Evolutionary conservation across 2,888 invertebrate species (phyloP).

Genomic region (Macaria liturata): DNA sequence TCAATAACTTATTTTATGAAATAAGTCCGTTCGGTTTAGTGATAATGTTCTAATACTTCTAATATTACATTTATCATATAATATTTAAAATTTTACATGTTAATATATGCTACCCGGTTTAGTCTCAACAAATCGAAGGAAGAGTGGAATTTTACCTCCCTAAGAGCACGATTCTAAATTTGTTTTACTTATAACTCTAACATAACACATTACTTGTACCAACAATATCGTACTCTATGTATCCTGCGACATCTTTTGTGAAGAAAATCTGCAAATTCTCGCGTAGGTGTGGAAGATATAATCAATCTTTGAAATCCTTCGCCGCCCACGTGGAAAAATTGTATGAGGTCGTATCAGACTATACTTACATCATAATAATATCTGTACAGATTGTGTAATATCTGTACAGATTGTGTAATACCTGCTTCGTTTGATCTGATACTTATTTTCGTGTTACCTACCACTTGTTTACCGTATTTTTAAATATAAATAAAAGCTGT

Average conservation of each 20-base stretch:
- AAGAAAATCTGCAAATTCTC: conserved; percentile 19
- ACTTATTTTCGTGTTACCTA: too few relatives aligned
- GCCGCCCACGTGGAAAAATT: conserved; percentile 11
- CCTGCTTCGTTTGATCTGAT: too few relatives aligned
- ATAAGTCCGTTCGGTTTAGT: too few relatives aligned
- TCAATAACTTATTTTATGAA: too few relatives aligned
- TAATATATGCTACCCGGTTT: neutral
- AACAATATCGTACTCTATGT: conserved; percentile 25
- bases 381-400: too few relatives aligned
- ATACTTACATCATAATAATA: neutral
- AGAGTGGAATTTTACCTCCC: conserved; percentile 11
- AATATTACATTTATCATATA: too few relatives aligned
- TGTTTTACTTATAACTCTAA: neutral
- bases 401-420: too few relatives aligned
- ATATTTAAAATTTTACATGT: too few relatives aligned
- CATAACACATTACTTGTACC: conserved; percentile 8
- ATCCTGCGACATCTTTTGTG: conserved; percentile 26
- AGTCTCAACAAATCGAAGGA: neutral
- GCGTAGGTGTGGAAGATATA: conserved; percentile 18
- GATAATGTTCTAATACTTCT: too few relatives aligned
- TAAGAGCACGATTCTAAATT: conserved; percentile 12
- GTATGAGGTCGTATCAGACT: conserved; percentile 2
- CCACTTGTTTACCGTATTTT: too few relatives aligned
- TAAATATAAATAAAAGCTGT: too few relatives aligned
- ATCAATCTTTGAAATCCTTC: conserved; percentile 12